Evolutionary conservation across 2,113 vertebrate species (phyloP).

Genomic region (Anguilla japonica): DNA sequence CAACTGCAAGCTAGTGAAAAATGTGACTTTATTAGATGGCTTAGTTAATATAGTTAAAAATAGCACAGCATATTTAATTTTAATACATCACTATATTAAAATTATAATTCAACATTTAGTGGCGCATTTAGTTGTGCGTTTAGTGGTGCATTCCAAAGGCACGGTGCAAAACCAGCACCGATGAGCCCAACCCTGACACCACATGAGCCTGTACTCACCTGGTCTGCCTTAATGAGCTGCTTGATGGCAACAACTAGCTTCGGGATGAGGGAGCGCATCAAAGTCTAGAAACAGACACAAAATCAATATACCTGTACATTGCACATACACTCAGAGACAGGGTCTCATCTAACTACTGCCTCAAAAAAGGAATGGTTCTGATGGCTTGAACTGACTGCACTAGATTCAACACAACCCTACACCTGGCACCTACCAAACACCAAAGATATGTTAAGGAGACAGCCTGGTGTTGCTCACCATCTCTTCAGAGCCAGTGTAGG

Average conservation of each 20-base stretch:
- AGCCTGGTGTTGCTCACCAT: slow-evolving; percentile 66
- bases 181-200: neutral
- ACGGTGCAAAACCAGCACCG: neutral
- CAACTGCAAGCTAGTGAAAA: too few relatives aligned
- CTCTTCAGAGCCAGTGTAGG: slow-evolving; percentile 72
- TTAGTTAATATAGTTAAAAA: too few relatives aligned
- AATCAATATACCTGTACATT: neutral
- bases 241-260: slow-evolving; percentile 73
- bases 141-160: neutral
- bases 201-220: slow-evolving; percentile 63
- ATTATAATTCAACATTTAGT: too few relatives aligned
- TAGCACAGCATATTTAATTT: too few relatives aligned
- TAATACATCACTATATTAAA: too few relatives aligned
- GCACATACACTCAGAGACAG: neutral
- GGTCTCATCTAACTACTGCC: neutral
- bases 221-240: slow-evolving; percentile 74
- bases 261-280: slow-evolving; percentile 74
- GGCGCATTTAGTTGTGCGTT: neutral
- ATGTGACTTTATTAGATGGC: too few relatives aligned
- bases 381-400: neutral
- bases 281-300: slow-evolving; percentile 64
- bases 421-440: too few relatives aligned
- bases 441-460: too few relatives aligned
- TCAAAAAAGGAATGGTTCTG: neutral
- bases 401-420: too few relatives aligned